A percentile compares a stretch with the other conserved stretches of the same genome.
Conservation (phyloP, 2,797 vertebrate species). For the Novumbra hubbsi region DNA sequence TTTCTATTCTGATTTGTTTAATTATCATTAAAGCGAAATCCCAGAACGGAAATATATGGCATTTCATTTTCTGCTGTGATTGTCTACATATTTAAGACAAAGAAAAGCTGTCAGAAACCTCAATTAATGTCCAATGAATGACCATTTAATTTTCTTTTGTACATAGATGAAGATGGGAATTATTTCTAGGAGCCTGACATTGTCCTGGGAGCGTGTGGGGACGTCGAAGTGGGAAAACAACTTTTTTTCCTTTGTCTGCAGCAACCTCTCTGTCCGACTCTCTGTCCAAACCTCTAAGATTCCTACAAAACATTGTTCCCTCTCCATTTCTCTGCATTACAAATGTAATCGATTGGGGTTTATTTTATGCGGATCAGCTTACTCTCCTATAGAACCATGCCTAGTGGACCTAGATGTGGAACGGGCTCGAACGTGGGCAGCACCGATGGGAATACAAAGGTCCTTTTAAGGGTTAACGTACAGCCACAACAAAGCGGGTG, state of each 20-base stretch:
- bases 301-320: not conserved
- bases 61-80: slow-evolving; percentile 2
- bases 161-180: not conserved
- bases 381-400: slow-evolving; percentile 7
- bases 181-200: not conserved
- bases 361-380: slow-evolving; percentile 5
- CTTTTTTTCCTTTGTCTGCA: slow-evolving; percentile 54
- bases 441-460: slow-evolving; percentile 26
- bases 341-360: slow-evolving; percentile 4
- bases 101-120: not conserved
- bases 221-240: slow-evolving; percentile 21
- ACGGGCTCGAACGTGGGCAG: not conserved
- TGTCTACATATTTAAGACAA: not conserved
- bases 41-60: not conserved
- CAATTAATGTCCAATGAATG: not conserved
- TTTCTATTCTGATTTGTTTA: not conserved
- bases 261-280: slow-evolving; percentile 37
- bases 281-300: slow-evolving; percentile 7
- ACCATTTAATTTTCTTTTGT: not conserved
- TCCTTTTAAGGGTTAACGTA: slow-evolving; percentile 50
- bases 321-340: not conserved
- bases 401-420: not conserved
- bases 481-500: slow-evolving; percentile 62
- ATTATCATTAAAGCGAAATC: not conserved
- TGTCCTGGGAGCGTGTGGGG: slow-evolving; percentile 18